Evolutionary conservation across 2,113 vertebrate genomes (phyloP).

Genomic region (Helogale parvula): DNA sequence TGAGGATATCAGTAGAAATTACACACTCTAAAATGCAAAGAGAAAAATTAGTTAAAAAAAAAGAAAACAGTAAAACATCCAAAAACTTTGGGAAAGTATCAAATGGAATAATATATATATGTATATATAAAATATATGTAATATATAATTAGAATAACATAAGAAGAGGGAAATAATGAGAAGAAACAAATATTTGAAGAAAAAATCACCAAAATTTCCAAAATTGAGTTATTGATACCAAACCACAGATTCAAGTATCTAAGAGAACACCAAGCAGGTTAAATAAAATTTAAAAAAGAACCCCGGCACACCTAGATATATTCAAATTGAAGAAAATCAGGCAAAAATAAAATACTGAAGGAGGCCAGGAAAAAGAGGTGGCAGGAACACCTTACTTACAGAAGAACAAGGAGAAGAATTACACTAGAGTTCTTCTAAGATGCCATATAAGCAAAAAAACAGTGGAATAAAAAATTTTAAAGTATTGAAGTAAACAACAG

Average conservation of each 20-base stretch:
- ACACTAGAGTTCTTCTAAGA: neutral
- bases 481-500: neutral
- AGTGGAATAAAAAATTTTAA: neutral
- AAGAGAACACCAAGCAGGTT: neutral
- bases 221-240: constrained; percentile 17
- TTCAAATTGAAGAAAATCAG: constrained; percentile 25
- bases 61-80: neutral
- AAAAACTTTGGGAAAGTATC: neutral
- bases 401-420: constrained; percentile 44
- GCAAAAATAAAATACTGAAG: constrained; percentile 27
- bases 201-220: neutral
- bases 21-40: neutral
- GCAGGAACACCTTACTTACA: neutral
- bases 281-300: neutral
- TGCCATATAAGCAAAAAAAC: neutral
- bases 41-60: neutral
- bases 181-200: constrained; percentile 31
- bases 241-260: neutral
- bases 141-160: neutral
- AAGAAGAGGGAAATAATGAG: neutral
- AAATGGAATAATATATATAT: neutral
- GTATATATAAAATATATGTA: neutral
- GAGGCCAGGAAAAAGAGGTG: neutral
- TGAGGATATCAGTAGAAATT: neutral
- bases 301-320: neutral